Conservation (phyloP, 2,113 vertebrate species). For the Pelobates fuscus region DNA sequence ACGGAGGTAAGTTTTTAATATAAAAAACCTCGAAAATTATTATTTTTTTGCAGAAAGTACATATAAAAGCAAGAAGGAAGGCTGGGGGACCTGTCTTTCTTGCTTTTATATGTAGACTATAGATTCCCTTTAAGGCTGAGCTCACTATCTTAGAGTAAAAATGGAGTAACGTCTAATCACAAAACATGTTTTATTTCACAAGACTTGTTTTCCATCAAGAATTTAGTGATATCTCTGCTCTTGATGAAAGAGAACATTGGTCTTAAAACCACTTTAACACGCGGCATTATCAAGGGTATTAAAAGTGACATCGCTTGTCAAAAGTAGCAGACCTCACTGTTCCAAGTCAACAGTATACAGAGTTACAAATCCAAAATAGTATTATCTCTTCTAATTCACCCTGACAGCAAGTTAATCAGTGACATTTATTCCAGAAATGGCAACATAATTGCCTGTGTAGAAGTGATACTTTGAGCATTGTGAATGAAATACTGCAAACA, state of each 20-base stretch:
- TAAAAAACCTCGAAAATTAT: no score
- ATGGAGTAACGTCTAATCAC: no score
- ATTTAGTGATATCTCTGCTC: constrained; percentile 9
- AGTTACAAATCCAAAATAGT: constrained; percentile 24
- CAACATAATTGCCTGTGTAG: constrained; percentile 25
- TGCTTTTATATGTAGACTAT: no score
- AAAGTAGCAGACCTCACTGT: background rate
- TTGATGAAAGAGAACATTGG: constrained; percentile 2
- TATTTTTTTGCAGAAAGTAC: no score
- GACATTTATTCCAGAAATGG: constrained; percentile 35
- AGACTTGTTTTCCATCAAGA: constrained; percentile 8
- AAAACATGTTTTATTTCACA: background rate
- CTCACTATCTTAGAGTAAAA: no score
- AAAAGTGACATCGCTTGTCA: constrained; percentile 30
- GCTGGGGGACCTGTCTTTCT: no score
- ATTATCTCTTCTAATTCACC: constrained; percentile 39
- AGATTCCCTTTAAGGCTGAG: no score
- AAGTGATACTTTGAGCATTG: background rate
- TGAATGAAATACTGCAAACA: background rate
- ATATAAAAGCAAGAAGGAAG: no score
- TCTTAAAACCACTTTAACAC: constrained; percentile 14
- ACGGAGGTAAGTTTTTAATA: no score
- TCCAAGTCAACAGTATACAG: constrained; percentile 1
- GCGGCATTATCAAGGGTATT: constrained; percentile 13
- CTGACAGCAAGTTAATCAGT: constrained; percentile 44